Evolutionary conservation across 2,888 invertebrate genomes (phyloP), one percentile per base, ranked within the genome.

Genomic region (Hydroisotoma schaefferi): DNA sequence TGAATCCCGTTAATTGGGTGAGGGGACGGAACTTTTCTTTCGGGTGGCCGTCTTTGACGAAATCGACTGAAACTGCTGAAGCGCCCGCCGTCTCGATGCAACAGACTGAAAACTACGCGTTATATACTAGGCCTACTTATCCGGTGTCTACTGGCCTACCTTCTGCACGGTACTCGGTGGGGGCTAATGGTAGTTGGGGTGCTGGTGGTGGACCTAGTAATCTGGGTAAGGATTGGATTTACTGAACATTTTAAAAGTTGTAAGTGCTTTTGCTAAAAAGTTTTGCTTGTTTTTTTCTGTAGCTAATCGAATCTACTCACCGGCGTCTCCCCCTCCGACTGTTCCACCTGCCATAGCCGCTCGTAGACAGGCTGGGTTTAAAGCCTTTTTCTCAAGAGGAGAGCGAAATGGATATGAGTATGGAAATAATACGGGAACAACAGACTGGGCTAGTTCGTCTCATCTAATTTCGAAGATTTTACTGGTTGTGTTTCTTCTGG

Each of bases 381-480:
- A 57, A 51, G 51, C 57, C 1, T 57, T 57, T 43, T 57, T 57
- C 29, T 28, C 57, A 28, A 49, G 51, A 43, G 49, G 49, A 25
- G 51, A 57, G 43, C 37, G 53, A 53, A 58, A 58, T 49, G 62
- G 62, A 49, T 56, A 55, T 48, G 52, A 43, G 1, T 58, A 59
- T 47, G 33, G 22, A 12, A 55, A 59, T 59, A 38, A 49, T 55
- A 54, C 38, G 23, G 51, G 55, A 44, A 38, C 52, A 20, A 57
- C 61, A 25, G 44, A 53, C 3, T 53, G 56, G 18, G 46, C 29
- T 3, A 37, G 37, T 20, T 44, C 37, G 52, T 55, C 55, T 38
- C 62, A 62, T 47, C 27, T 52, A 0, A 52, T 61, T n/a, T 62
- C 66, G 2, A 63, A 63, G 53, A 52, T 63, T 44, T 43, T 66